A percentile compares a stretch with the other conserved stretches of the same genome.
phyloP scores from a whole-genome alignment of 2,113 vertebrate species.

The Neodontobutis hainanensis region DNA sequence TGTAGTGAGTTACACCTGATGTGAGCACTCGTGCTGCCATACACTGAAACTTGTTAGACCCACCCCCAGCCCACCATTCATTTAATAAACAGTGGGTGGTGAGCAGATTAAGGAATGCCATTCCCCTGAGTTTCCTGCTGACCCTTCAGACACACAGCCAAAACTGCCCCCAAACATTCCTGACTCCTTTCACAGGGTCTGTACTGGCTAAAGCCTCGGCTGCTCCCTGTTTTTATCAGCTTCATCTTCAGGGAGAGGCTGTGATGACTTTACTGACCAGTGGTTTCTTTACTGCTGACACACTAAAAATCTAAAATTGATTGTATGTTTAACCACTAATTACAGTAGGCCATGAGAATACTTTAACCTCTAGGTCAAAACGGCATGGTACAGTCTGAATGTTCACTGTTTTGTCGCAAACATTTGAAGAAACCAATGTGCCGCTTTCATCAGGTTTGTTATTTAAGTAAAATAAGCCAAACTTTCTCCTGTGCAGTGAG shows the following conservation, averaged over 20 bases:
- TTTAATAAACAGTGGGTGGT: conserved; percentile 17
- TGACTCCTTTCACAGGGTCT: conserved; percentile 7
- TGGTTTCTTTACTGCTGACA: background rate
- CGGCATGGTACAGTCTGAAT: too few species aligned
- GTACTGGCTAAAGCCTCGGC: background rate
- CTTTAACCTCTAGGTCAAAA: too few species aligned
- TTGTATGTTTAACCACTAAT: background rate
- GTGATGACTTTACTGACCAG: background rate
- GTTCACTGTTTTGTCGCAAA: too few species aligned
- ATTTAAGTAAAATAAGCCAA: too few species aligned
- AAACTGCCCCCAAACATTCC: conserved; percentile 25
- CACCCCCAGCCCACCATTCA: conserved; percentile 14
- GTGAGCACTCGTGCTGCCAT: conserved; percentile 25
- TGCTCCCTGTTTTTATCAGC: background rate
- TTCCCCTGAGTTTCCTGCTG: background rate
- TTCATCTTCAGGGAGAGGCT: background rate
- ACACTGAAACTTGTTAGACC: conserved; percentile 10
- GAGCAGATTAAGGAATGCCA: conserved; percentile 33
- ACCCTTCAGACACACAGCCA: conserved; percentile 1
- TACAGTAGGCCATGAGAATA: background rate
- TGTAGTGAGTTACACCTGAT: conserved; percentile 12
- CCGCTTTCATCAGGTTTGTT: background rate
- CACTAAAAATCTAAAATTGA: background rate
- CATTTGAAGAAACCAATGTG: background rate
- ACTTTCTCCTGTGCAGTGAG: background rate